Evolutionary conservation across 2,797 vertebrate genomes (phyloP).

Genomic region (Sphenodon punctatus): DNA sequence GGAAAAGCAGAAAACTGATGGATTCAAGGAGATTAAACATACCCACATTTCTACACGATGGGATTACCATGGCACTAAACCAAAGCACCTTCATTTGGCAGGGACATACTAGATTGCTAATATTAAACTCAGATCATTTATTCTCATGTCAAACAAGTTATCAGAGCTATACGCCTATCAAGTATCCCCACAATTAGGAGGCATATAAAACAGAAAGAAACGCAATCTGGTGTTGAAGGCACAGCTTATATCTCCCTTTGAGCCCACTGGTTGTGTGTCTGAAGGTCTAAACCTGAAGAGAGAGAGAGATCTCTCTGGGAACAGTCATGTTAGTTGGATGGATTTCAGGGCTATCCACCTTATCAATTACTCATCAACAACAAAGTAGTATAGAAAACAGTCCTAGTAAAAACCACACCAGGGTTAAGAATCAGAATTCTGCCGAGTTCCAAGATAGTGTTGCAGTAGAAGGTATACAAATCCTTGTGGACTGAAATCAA

Average conservation of each 20-base stretch:
- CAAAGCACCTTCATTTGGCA: conserved; percentile 55
- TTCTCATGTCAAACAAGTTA: conserved; percentile 31
- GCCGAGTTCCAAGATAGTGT: conserved; percentile 36
- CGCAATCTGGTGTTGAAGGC: neutral
- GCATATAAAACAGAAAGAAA: neutral
- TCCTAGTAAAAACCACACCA: too few relatives aligned
- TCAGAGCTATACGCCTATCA: conserved; percentile 28
- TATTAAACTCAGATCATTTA: conserved; percentile 57
- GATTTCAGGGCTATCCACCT: conserved; percentile 34
- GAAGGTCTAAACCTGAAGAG: neutral
- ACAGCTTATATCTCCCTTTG: neutral
- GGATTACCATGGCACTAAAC: conserved; percentile 54
- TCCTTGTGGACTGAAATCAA: neutral
- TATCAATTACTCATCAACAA: conserved; percentile 21
- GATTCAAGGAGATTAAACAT: conserved; percentile 54
- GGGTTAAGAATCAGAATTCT: conserved; percentile 43
- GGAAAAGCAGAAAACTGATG: conserved; percentile 68
- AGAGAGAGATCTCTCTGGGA: conserved; percentile 2
- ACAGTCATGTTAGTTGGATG: neutral
- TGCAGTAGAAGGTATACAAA: neutral
- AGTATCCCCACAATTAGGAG: conserved; percentile 6
- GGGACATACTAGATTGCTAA: conserved; percentile 50
- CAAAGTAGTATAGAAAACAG: conserved; percentile 10
- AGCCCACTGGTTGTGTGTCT: neutral
- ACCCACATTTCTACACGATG: conserved; percentile 53